Evolutionary conservation across 1,140 invertebrate species (phyloP), one percentile per base, ranked within the genome.

Genomic region (Pseudomyrmex concolor): DNA sequence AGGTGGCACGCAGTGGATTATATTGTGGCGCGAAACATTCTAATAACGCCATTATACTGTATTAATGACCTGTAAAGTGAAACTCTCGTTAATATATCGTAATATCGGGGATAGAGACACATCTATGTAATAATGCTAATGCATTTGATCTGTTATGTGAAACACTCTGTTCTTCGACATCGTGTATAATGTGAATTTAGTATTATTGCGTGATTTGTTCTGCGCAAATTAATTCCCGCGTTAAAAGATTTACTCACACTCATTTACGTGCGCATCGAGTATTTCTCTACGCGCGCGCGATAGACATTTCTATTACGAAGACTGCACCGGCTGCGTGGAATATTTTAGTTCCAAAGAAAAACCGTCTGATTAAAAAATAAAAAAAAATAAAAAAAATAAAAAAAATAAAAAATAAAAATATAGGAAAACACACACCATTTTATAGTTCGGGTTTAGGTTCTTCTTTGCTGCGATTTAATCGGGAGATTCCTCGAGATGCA

Each of bases 401-500:
- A 45, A 57, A 45, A 72, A 22, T 22, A 22, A 22, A 1, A 17
- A n/a, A 10, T 43, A 72, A n/a, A 15, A 0, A 19, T 43, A 43
- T 64, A 25, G 51, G 9, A 45, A 7, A 25, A 1, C 9, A 13
- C 59, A 12, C 59, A 12, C 19, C 2, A 10, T 59, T 12, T 25
- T 19, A 60, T 22, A 62, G 19, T 1, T 62, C 59, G 10, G 59
- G 22, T 22, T 1, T 25, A 60, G 59, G 59, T 13, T 10, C 19
- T 34, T 34, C 5, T 7, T 34, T 12, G 15, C 15, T 4, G 72
- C 45, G 45, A 72, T 64, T 63, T 74, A 62, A 74, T 64, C 59
- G n/a, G 8, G 25, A 67, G 66, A 66, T 66, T 77, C 17, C 73
- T 12, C 25, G 57, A 74, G 12, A 19, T 19, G 43, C 43, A 48